A percentile compares a stretch with the other conserved stretches of the same genome.
phyloP scores from a whole-genome alignment of 2,797 vertebrate species.

The Iguana delicatissima region DNA sequence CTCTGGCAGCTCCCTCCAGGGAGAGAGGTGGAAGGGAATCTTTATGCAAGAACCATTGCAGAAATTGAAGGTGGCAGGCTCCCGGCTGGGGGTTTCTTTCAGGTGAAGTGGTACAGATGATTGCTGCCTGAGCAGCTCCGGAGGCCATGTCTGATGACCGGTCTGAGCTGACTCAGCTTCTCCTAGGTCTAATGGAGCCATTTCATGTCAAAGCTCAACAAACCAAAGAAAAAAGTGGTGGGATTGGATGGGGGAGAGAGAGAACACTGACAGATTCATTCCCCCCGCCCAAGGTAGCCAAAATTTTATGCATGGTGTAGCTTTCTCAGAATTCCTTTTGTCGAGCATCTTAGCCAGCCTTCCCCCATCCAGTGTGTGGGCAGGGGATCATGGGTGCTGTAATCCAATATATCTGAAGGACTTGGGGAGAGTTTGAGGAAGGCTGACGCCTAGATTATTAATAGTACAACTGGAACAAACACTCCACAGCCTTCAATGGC shows the following conservation, averaged over 20 bases:
- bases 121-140: conserved; percentile 15
- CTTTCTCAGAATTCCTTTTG: neutral
- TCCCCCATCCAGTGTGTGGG: too few relatives aligned
- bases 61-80: conserved; percentile 27
- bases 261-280: neutral
- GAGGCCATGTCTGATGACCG: neutral
- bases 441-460: too few relatives aligned
- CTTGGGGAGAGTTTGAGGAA: too few relatives aligned
- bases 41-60: neutral
- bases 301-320: neutral
- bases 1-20: neutral
- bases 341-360: neutral
- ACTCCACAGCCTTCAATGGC: too few relatives aligned
- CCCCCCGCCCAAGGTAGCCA: neutral
- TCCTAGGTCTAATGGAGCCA: neutral
- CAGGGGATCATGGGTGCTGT: too few relatives aligned
- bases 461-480: too few relatives aligned
- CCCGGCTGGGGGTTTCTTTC: conserved; percentile 2
- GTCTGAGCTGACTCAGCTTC: conserved; percentile 6
- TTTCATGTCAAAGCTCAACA: neutral
- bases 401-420: too few relatives aligned
- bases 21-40: neutral
- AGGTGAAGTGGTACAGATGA: conserved; percentile 1
- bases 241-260: neutral
- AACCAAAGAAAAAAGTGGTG: too few relatives aligned